Conservation (phyloP, 1,140 invertebrate species). For the Drosophila serrata region DNA sequence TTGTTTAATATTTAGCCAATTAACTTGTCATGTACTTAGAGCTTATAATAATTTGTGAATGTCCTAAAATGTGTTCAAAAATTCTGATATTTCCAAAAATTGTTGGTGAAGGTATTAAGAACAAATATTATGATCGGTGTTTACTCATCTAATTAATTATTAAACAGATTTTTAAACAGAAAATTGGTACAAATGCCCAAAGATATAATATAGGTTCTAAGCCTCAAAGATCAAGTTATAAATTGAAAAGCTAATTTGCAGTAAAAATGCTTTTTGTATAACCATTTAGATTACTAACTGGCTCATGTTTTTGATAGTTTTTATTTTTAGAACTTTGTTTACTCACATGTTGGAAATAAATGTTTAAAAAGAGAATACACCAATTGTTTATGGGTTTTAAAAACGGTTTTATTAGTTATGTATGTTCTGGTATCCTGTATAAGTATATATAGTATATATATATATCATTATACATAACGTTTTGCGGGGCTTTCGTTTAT, state of each 20-base stretch:
- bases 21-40: slow-evolving; percentile 21
- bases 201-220: not conserved
- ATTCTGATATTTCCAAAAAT: not conserved
- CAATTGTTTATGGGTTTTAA: slow-evolving; percentile 60
- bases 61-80: slow-evolving; percentile 5
- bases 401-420: slow-evolving; percentile 80
- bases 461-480: slow-evolving; percentile 54
- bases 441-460: slow-evolving; percentile 51
- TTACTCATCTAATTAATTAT: not conserved
- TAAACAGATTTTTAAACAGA: not conserved
- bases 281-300: not conserved
- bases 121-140: not conserved
- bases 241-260: not conserved
- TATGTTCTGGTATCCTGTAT: slow-evolving; percentile 66
- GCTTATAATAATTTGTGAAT: slow-evolving; percentile 12
- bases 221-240: not conserved
- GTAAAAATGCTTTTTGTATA: not conserved
- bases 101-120: not conserved
- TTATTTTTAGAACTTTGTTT: slow-evolving; percentile 19
- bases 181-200: not conserved
- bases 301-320: slow-evolving; percentile 3
- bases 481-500: slow-evolving; percentile 48
- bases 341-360: slow-evolving; percentile 48
- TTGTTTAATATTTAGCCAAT: slow-evolving; percentile 2
- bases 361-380: slow-evolving; percentile 9